Conservation (phyloP, 2,797 vertebrate genomes). For the Lagorchestes hirsutus region DNA sequence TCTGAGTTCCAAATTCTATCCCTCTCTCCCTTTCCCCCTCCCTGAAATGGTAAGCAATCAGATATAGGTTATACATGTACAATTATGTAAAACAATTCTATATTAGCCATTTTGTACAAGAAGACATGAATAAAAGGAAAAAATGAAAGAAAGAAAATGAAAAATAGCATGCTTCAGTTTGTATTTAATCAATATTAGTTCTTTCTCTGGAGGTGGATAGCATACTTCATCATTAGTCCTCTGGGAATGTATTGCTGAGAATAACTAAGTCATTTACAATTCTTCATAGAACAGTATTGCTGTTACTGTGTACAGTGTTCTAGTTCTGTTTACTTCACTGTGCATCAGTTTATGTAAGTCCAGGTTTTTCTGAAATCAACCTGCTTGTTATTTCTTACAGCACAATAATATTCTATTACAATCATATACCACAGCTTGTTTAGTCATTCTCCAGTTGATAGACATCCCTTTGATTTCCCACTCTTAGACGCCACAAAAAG, state of each 20-base stretch:
- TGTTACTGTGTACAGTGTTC: not conserved
- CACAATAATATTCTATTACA: not conserved
- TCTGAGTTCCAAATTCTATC: not conserved
- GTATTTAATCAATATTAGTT: not conserved
- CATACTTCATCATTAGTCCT: not conserved
- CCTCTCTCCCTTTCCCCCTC: not conserved
- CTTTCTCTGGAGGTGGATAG: not conserved
- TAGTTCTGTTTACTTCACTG: not conserved
- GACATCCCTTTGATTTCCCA: not conserved
- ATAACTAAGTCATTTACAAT: not conserved
- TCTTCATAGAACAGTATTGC: not conserved
- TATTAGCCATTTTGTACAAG: not conserved
- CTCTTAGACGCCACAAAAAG: not conserved
- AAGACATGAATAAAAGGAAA: not conserved
- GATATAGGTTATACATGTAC: not conserved
- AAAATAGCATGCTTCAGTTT: not conserved
- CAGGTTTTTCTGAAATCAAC: not conserved
- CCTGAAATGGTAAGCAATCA: not conserved
- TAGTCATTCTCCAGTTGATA: not conserved
- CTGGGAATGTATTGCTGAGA: not conserved
- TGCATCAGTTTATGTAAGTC: not conserved
- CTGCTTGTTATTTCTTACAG: not conserved
- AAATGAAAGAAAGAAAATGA: not conserved
- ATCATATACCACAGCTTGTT: not conserved
- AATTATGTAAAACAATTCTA: not conserved